Evolutionary conservation across 2,888 invertebrate genomes (phyloP), one percentile per base, ranked within the genome.

Genomic region (Cheilosia variabilis): DNA sequence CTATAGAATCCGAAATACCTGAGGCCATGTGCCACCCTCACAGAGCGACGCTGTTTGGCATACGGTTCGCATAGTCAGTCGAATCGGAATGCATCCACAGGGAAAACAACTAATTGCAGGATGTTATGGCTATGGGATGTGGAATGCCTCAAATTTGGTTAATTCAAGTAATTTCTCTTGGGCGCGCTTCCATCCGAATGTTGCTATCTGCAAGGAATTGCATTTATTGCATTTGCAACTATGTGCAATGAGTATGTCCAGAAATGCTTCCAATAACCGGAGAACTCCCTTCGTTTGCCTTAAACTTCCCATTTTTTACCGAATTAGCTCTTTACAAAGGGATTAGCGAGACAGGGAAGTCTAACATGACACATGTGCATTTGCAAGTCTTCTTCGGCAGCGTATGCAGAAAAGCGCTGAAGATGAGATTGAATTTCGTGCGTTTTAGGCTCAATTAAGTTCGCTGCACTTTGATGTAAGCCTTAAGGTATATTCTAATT

Each of bases 1-100:
- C 15, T 19, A 31, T 37, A 17, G 43, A 72, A 73, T 71, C 63
- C 52, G 50, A 62, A 83, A 62, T 83, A 83, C 82, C 82, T 83
- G 53, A 66, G 78, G 82, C 65, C 27, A 77, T 60, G 15, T 37
- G 58, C 60, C 47, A 58, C 27, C 22, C 52, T 43, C 47, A 57
- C 43, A 9, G 17, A 15, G 22, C 13, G 5, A 7, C 5, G 9
- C 27, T 53, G 7, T 17, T 55, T 4, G 55, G 31, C 31, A 31
- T n/a, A 31, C n/a, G 58, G 69, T 27, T 71, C 45, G 34, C 47
- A 37, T 37, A 50, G 47, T 17, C 27, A 60, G 50, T 31, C 41
- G 17, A 47, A 50, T 41, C 19, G 71, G 47, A 27, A 45, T 69
- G 37, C 47, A 37, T 43, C 55, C 55, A 24, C 43, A 68, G 55